Evolutionary conservation across 2,113 vertebrate genomes (phyloP).

Genomic region (Grantiella picta): DNA sequence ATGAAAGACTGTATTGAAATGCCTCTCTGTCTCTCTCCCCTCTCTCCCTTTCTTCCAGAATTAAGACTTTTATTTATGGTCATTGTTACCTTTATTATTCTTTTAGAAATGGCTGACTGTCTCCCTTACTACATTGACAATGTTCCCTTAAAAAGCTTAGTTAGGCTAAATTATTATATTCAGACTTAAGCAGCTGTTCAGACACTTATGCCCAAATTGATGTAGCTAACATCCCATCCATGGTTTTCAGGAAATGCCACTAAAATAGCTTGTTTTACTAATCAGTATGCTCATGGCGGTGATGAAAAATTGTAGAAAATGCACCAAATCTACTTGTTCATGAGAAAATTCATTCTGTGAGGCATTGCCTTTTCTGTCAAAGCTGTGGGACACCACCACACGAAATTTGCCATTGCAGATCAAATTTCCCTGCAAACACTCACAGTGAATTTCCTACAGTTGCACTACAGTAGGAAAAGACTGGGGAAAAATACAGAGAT

Average conservation of each 20-base stretch:
- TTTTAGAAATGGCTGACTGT: not conserved
- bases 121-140: not conserved
- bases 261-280: not conserved
- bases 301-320: not conserved
- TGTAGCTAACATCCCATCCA: not conserved
- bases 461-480: not conserved
- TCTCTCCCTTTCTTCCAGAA: not conserved
- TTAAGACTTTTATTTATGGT: not conserved
- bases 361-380: not conserved
- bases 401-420: not conserved
- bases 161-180: not conserved
- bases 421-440: not conserved
- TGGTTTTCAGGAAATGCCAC: not conserved
- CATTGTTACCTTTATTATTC: not conserved
- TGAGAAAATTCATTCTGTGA: not conserved
- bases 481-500: not conserved
- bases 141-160: not conserved
- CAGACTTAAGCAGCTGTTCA: not conserved
- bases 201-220: not conserved
- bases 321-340: not conserved
- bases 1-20: not conserved
- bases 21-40: fast-evolving
- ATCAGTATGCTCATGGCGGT: not conserved
- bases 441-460: not conserved
- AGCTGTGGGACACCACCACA: not conserved